Percentiles rank a stretch among this genome's conserved stretches.
These are phyloP conservation scores for Frieseomelitta varia DNA, from an alignment of 1,140 invertebrate genomes.

Conservation along the genomic window DNA sequence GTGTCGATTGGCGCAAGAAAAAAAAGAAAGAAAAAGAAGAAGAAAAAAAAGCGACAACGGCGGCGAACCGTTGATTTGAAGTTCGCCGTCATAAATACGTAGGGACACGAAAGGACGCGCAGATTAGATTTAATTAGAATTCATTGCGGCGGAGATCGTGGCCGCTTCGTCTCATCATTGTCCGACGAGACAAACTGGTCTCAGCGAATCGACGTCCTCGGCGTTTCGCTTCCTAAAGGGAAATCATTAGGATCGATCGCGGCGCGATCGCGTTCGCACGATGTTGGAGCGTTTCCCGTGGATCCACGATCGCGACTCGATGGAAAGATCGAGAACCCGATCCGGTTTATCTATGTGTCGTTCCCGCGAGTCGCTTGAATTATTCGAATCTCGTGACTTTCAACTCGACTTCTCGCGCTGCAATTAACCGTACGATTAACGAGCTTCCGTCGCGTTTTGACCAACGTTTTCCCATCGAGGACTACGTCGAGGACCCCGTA, in stretches of 20 bases:
- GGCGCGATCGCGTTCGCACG: slow-evolving; percentile 33
- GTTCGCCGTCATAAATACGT: slow-evolving; percentile 35
- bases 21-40: background rate
- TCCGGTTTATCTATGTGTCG: slow-evolving; percentile 47
- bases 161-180: slow-evolving; percentile 38
- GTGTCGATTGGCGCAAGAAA: background rate
- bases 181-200: slow-evolving; percentile 42
- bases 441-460: background rate
- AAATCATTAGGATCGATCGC: slow-evolving; percentile 43
- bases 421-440: slow-evolving; percentile 32
- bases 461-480: background rate
- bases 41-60: background rate
- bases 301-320: slow-evolving; percentile 17
- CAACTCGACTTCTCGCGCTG: background rate
- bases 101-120: background rate
- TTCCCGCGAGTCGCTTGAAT: slow-evolving; percentile 26
- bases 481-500: background rate
- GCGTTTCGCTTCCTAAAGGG: slow-evolving; percentile 37
- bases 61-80: slow-evolving; percentile 18
- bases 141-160: slow-evolving; percentile 29
- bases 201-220: background rate
- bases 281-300: background rate
- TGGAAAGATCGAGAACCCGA: slow-evolving; percentile 31
- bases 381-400: slow-evolving; percentile 9
- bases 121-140: slow-evolving; percentile 58